Conservation (phyloP, 2,113 vertebrate genomes). For the Poeciliopsis prolifica region DNA sequence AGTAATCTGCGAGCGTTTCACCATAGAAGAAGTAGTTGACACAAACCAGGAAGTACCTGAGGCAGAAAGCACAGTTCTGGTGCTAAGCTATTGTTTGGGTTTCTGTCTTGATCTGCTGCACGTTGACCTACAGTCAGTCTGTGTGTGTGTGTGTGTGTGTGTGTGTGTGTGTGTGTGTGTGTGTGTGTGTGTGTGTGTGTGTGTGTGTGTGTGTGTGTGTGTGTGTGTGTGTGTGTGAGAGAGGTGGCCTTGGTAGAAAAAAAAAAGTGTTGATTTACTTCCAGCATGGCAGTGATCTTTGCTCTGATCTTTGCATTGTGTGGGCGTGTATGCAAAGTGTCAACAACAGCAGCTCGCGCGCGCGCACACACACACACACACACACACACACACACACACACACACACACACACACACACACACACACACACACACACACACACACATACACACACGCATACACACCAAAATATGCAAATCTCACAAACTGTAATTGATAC, state of each 20-base stretch:
- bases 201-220: not conserved
- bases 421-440: not conserved
- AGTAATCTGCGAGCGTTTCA: slow-evolving; percentile 97
- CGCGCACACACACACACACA: not conserved
- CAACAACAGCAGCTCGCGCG: not conserved
- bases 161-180: not conserved
- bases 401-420: not conserved
- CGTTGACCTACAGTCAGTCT: slow-evolving; percentile 36
- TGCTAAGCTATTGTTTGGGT: not conserved
- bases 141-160: not conserved
- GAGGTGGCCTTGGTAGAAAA: slow-evolving; percentile 12
- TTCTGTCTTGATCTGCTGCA: slow-evolving; percentile 22
- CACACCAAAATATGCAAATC: not conserved
- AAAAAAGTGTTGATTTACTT: slow-evolving; percentile 49
- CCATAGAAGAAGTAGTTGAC: slow-evolving; percentile 99
- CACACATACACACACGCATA: too few relatives aligned
- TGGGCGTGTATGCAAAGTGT: slow-evolving; percentile 7
- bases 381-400: not conserved
- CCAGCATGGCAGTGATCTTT: slow-evolving; percentile 76
- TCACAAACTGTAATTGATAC: not conserved
- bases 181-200: not conserved
- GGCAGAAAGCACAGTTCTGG: not conserved
- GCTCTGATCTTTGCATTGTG: slow-evolving; percentile 38
- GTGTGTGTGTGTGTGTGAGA: not conserved
- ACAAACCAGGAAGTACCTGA: slow-evolving; percentile 96